Percentiles rank a stretch among this genome's conserved stretches.
Conservation (phyloP, 2,797 vertebrate species). For the Crypturellus tataupa region DNA sequence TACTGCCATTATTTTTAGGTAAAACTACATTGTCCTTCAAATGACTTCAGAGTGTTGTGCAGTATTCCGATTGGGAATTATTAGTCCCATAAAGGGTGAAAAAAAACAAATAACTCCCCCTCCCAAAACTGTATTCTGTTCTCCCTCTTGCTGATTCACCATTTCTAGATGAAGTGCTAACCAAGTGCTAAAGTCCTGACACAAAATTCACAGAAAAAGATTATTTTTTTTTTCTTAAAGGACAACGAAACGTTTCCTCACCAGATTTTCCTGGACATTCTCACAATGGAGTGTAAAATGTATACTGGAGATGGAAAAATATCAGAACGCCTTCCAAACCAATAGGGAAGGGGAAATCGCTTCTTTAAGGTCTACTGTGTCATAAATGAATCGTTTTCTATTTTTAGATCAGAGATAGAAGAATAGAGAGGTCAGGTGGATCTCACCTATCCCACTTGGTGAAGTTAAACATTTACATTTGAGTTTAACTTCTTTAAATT, state of each 20-base stretch:
- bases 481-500: conserved; percentile 36
- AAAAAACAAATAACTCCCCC: no score
- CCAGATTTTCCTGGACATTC: background rate
- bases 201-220: background rate
- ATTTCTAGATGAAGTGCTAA: background rate
- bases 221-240: background rate
- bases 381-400: conserved; percentile 28
- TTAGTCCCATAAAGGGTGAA: conserved; percentile 25
- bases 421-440: background rate
- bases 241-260: background rate
- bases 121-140: conserved; percentile 12
- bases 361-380: background rate
- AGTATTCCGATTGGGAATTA: conserved; percentile 46
- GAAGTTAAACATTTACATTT: conserved; percentile 18
- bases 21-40: conserved; percentile 35
- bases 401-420: conserved; percentile 21
- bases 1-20: conserved; percentile 41
- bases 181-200: background rate
- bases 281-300: background rate
- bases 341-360: background rate
- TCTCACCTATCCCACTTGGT: conserved; percentile 4
- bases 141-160: background rate
- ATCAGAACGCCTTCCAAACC: conserved; percentile 1
- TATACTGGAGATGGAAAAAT: background rate
- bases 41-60: background rate